phyloP scores from a whole-genome alignment of 2,113 vertebrate species.

The Odocoileus virginianus region DNA sequence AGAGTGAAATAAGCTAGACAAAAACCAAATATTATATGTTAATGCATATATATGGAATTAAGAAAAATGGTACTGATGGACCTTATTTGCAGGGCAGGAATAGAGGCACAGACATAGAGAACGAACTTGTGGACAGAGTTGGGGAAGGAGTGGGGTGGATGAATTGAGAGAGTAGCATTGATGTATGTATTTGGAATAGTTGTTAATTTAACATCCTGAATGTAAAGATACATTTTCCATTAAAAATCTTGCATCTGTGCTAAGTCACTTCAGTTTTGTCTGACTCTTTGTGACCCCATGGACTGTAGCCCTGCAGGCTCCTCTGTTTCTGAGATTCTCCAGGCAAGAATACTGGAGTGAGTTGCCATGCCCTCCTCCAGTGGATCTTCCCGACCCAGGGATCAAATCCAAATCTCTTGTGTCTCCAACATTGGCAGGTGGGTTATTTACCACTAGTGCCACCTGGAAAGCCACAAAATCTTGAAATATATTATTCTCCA shows the following conservation, averaged over 20 bases:
- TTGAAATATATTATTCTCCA: not conserved
- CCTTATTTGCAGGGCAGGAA: not conserved
- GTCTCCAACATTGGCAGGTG: not conserved
- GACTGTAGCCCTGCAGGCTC: not conserved
- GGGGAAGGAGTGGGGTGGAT: not conserved
- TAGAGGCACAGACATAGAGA: not conserved
- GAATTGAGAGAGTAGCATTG: not conserved
- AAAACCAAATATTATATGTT: not conserved
- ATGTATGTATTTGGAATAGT: not conserved
- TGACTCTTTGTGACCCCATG: not conserved
- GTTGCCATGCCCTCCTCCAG: not conserved
- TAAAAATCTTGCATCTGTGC: not conserved
- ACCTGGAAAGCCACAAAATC: not conserved
- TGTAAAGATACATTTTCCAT: not conserved
- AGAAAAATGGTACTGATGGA: not conserved
- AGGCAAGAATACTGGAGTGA: not conserved
- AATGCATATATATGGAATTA: not conserved
- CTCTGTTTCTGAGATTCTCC: not conserved
- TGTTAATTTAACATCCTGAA: not conserved
- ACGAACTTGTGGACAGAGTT: not conserved
- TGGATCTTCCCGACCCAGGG: rapidly evolving
- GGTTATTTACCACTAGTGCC: not conserved
- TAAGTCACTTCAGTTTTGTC: not conserved
- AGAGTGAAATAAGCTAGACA: not conserved
- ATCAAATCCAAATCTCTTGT: not conserved